phyloP scores from a whole-genome alignment of 2,888 invertebrate genomes.

The Erynnis tages region DNA sequence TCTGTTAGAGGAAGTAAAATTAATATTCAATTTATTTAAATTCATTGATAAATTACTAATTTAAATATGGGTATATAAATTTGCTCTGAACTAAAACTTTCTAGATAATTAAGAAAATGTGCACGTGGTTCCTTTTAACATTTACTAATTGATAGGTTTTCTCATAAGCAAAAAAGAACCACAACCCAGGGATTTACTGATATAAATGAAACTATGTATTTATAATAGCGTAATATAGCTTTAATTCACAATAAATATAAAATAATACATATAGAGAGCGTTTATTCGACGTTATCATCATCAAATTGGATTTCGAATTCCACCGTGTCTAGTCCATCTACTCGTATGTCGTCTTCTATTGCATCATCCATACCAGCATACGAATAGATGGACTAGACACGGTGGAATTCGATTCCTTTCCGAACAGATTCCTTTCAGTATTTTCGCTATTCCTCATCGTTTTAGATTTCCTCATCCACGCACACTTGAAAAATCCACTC shows the following conservation, averaged over 20 bases:
- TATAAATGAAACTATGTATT: slow-evolving; percentile 28
- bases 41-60: not conserved
- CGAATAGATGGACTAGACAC: slow-evolving; percentile 24
- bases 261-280: not conserved
- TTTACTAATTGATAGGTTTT: slow-evolving; percentile 17
- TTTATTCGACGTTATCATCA: slow-evolving; percentile 33
- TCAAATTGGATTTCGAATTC: slow-evolving; percentile 35
- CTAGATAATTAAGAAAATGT: slow-evolving; percentile 25
- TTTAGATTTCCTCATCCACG: no score
- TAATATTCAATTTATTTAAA: slow-evolving; percentile 5
- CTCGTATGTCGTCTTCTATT: slow-evolving; percentile 30
- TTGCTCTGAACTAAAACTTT: slow-evolving; percentile 13
- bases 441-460: no score
- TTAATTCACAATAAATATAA: slow-evolving; percentile 6
- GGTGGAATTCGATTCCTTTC: slow-evolving; percentile 34
- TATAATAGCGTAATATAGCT: slow-evolving; percentile 7
- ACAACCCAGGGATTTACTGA: slow-evolving; percentile 27
- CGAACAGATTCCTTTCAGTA: no score
- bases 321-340: slow-evolving; percentile 26
- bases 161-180: slow-evolving; percentile 31
- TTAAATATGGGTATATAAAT: not conserved
- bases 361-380: slow-evolving; percentile 29
- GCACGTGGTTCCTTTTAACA: slow-evolving; percentile 28
- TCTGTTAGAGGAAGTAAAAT: slow-evolving; percentile 4
- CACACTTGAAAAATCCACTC: no score